A percentile compares a stretch with the other conserved stretches of the same genome.
Evolutionary conservation across 1,140 invertebrate genomes (phyloP).

Genomic region (Eumeta japonica): DNA sequence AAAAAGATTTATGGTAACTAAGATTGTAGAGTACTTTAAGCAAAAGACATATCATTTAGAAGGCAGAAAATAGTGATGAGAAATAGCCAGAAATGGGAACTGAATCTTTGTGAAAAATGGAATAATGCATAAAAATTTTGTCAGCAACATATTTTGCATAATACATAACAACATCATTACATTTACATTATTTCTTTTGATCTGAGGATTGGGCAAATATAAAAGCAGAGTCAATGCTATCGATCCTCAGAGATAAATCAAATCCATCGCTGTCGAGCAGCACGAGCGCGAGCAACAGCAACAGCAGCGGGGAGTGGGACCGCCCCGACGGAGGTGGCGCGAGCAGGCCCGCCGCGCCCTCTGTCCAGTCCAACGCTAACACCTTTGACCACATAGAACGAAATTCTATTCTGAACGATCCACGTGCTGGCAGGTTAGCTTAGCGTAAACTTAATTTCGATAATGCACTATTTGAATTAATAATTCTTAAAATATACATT

Average conservation of each 20-base stretch:
- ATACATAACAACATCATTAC: no score
- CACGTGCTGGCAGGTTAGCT: constrained; percentile 58
- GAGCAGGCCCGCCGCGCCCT: constrained; percentile 20
- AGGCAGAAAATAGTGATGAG: no score
- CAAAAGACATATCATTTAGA: no score
- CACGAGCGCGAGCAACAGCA: constrained; percentile 25
- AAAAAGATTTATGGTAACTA: no score
- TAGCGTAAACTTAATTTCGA: background rate
- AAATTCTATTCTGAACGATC: constrained; percentile 61
- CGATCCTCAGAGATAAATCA: constrained; percentile 37
- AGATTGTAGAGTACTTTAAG: no score
- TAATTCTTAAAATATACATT: background rate
- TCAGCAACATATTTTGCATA: no score
- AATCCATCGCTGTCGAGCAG: constrained; percentile 13
- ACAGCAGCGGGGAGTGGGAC: constrained; percentile 37
- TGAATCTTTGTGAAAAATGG: no score
- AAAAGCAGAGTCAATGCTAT: no score
- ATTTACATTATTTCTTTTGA: no score
- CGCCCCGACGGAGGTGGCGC: constrained; percentile 29
- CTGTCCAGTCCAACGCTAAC: constrained; percentile 14
- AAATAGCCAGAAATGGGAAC: no score
- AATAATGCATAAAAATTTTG: no score
- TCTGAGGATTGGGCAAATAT: no score
- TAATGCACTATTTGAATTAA: background rate
- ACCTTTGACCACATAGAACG: constrained; percentile 66